Evolutionary conservation across 2,888 invertebrate genomes (phyloP).

Genomic region (Caenorhabditis imperialis): DNA sequence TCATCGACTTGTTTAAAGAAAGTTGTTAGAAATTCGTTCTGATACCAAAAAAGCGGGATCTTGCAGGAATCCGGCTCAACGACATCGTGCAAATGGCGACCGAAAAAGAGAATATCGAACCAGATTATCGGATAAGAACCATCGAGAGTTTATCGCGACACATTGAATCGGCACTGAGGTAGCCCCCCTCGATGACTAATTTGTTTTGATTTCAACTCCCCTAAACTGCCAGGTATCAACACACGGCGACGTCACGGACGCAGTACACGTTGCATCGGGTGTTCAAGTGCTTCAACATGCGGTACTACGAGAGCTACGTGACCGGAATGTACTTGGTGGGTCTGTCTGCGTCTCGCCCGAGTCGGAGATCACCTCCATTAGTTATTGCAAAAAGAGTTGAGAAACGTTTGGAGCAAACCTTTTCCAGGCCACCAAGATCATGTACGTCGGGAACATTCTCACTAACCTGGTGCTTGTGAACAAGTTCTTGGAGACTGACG

Average conservation of each 20-base stretch:
- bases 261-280: slow-evolving; percentile 77
- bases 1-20: too few relatives aligned
- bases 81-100: slow-evolving; percentile 78
- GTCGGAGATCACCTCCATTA: background rate
- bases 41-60: too few relatives aligned
- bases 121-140: slow-evolving; percentile 77
- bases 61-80: slow-evolving; percentile 77
- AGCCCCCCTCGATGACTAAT: too few relatives aligned
- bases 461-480: slow-evolving; percentile 76
- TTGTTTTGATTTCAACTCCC: background rate
- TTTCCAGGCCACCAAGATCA: slow-evolving; percentile 76
- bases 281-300: slow-evolving; percentile 78
- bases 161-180: slow-evolving; percentile 77
- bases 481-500: slow-evolving; percentile 77
- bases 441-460: slow-evolving; percentile 77
- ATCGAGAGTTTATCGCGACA: slow-evolving; percentile 77
- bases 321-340: slow-evolving; percentile 78
- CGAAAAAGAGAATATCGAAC: slow-evolving; percentile 78
- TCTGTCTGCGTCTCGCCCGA: slow-evolving; percentile 10
- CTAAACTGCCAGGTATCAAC: slow-evolving; percentile 70
- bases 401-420: background rate
- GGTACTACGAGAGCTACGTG: slow-evolving; percentile 77
- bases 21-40: too few relatives aligned
- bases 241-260: slow-evolving; percentile 77
- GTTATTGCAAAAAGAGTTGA: background rate